phyloP scores from a whole-genome alignment of 2,888 invertebrate genomes.

The Nomada hirtipes region DNA sequence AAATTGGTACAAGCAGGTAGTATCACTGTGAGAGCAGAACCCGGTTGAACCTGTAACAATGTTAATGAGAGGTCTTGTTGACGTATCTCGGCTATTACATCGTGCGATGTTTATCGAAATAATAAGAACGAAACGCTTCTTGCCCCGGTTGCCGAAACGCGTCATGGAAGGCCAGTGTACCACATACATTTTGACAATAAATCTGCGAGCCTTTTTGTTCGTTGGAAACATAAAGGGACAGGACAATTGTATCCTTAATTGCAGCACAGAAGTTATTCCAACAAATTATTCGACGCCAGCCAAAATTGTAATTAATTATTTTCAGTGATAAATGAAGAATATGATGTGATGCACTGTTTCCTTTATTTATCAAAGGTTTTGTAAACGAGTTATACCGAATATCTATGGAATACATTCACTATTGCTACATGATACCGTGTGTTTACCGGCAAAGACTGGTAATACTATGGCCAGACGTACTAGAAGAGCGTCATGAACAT shows the following conservation, averaged over 20 bases:
- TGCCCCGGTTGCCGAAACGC: conserved; percentile 29
- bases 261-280: neutral
- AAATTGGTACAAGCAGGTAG: conserved; percentile 54
- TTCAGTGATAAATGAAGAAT: neutral
- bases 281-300: neutral
- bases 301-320: conserved; percentile 1
- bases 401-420: neutral
- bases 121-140: conserved; percentile 51
- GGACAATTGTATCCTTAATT: neutral
- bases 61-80: conserved; percentile 50
- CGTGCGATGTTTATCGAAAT: conserved; percentile 51
- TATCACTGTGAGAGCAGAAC: conserved; percentile 51
- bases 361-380: neutral
- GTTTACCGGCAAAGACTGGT: conserved; percentile 15
- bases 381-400: conserved; percentile 9
- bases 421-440: neutral
- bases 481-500: conserved; percentile 67
- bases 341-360: neutral
- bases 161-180: conserved; percentile 36
- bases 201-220: neutral
- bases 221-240: neutral
- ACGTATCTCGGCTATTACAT: conserved; percentile 51
- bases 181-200: conserved; percentile 30
- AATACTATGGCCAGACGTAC: conserved; percentile 50
- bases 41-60: conserved; percentile 38